phyloP scores from a whole-genome alignment of 2,888 invertebrate species.

The Lottia gigantea region DNA sequence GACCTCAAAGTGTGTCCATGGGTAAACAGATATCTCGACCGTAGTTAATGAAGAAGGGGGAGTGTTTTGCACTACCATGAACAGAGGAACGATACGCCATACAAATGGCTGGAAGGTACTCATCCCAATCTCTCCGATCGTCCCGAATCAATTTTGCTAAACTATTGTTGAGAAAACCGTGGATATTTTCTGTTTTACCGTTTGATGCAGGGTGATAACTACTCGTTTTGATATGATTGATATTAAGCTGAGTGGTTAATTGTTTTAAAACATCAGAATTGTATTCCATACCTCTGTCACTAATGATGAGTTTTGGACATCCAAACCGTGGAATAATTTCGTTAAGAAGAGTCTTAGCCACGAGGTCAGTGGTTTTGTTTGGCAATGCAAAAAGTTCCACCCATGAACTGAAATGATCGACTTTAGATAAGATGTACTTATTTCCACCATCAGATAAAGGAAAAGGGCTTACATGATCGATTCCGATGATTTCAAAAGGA shows the following conservation, averaged over 20 bases:
- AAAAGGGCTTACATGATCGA: slow-evolving; percentile 6
- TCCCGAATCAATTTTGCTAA: background rate
- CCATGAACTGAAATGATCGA: slow-evolving; percentile 12
- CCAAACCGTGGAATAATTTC: slow-evolving; percentile 7
- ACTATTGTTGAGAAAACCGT: background rate
- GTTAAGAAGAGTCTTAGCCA: background rate
- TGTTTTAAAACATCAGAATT: background rate
- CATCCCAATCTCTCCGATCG: background rate
- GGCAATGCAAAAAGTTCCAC: background rate
- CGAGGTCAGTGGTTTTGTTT: background rate
- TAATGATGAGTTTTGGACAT: background rate
- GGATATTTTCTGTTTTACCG: slow-evolving; percentile 8
- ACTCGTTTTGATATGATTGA: slow-evolving; percentile 3
- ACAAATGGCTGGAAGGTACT: background rate
- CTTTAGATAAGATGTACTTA: slow-evolving; percentile 7
- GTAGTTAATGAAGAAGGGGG: slow-evolving; percentile 9
- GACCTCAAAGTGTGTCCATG: background rate
- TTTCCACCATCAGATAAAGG: background rate
- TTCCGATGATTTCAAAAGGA: slow-evolving; percentile 12
- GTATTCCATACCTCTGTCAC: slow-evolving; percentile 16
- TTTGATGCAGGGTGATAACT: slow-evolving; percentile 8
- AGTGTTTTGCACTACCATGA: background rate
- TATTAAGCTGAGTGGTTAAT: background rate
- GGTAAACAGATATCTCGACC: slow-evolving; percentile 2
- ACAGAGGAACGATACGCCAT: background rate